These are phyloP conservation scores for Odocoileus hemionus DNA, from an alignment of 2,113 vertebrate species.

Conservation along the genomic window DNA sequence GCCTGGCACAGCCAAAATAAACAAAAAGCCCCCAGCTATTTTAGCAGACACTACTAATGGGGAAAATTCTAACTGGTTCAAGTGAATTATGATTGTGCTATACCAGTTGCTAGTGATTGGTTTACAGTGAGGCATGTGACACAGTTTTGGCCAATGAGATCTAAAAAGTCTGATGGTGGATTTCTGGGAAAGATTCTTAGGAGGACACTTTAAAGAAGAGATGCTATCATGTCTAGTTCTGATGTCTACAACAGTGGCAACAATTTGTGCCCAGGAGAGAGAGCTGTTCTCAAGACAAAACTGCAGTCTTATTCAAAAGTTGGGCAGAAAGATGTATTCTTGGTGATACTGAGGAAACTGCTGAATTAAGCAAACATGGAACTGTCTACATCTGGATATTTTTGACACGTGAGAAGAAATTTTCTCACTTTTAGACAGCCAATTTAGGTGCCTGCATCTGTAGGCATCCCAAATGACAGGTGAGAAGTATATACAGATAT, in stretches of 20 bases:
- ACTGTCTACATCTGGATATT: background rate
- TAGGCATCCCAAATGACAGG: background rate
- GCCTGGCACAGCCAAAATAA: background rate
- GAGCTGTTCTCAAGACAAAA: background rate
- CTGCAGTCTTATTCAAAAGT: background rate
- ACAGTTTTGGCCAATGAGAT: background rate
- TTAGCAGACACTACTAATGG: background rate
- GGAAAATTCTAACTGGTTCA: background rate
- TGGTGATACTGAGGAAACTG: background rate
- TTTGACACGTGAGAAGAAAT: background rate
- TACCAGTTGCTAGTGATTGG: background rate
- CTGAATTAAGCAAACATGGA: background rate
- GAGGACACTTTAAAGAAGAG: background rate
- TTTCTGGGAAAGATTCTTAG: background rate
- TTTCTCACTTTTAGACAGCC: background rate
- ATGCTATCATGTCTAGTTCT: background rate
- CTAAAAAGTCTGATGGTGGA: background rate
- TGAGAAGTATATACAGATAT: background rate
- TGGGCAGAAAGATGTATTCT: background rate
- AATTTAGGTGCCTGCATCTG: background rate
- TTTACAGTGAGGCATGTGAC: background rate
- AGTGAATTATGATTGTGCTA: background rate
- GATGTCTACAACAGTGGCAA: background rate
- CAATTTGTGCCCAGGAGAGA: background rate
- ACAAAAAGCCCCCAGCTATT: too few relatives aligned